phyloP scores from a whole-genome alignment of 1,140 invertebrate species.

The Choristoneura fumiferana region DNA sequence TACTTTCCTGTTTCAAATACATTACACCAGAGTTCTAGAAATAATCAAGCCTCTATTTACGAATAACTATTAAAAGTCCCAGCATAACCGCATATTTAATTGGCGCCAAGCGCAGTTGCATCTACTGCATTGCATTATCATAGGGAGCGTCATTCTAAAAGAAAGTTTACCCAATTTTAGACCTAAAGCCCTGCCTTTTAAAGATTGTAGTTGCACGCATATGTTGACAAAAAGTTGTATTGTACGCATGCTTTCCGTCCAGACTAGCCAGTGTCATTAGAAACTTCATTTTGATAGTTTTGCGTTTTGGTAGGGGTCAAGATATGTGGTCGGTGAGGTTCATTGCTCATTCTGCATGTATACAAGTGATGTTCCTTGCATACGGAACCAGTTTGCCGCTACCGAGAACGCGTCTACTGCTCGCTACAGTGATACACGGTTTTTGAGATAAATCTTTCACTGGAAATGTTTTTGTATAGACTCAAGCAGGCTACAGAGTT shows the following conservation, averaged over 20 bases:
- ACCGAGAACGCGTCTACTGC: conserved; percentile 53
- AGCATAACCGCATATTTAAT: not conserved
- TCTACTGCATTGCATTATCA: not conserved
- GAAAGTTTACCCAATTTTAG: not conserved
- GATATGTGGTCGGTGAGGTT: conserved; percentile 5
- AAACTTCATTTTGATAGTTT: too few species aligned
- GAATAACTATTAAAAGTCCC: not conserved
- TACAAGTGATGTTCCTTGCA: conserved; percentile 32
- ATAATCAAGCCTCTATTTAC: too few species aligned
- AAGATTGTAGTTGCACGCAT: not conserved
- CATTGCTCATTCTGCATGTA: conserved; percentile 47
- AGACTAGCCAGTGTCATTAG: not conserved
- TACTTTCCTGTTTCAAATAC: too few species aligned
- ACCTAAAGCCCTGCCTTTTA: not conserved
- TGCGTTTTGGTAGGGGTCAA: conserved; percentile 12
- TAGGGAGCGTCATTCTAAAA: not conserved
- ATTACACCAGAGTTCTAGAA: too few species aligned
- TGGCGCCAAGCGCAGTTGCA: not conserved
- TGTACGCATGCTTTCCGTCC: not conserved
- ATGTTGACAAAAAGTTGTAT: not conserved
- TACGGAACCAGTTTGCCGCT: conserved; percentile 53
- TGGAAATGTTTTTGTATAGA: conserved; percentile 19
- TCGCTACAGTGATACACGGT: conserved; percentile 56
- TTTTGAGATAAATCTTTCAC: conserved; percentile 40
- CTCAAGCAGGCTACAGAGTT: not conserved